phyloP scores from a whole-genome alignment of 2,113 vertebrate species.

The Euleptes europaea region DNA sequence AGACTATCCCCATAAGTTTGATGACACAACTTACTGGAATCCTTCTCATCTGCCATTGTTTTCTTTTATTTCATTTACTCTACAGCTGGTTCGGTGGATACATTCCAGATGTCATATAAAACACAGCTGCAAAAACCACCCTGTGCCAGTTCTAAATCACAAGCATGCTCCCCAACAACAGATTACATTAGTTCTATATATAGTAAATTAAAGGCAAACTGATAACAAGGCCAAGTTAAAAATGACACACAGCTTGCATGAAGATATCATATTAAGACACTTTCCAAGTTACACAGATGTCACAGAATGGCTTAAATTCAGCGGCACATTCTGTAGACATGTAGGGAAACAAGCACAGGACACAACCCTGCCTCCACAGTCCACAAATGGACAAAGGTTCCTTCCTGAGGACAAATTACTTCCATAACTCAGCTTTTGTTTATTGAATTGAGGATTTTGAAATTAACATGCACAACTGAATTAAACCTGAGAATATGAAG shows the following conservation, averaged over 20 bases:
- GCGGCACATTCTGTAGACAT: background rate
- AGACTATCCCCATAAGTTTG: conserved; percentile 40
- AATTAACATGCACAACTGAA: background rate
- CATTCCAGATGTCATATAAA: conserved; percentile 67
- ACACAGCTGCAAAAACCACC: conserved; percentile 58
- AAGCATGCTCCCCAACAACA: conserved; percentile 41
- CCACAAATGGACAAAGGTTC: background rate
- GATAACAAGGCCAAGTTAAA: conserved; percentile 11
- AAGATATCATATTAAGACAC: background rate
- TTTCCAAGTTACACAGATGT: background rate
- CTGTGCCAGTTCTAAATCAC: conserved; percentile 38
- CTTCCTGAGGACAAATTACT: background rate
- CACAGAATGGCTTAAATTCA: background rate
- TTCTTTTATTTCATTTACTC: conserved; percentile 55
- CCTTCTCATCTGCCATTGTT: conserved; percentile 48
- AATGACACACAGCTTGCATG: background rate
- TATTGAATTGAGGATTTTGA: background rate
- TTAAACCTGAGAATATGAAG: background rate
- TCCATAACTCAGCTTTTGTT: background rate
- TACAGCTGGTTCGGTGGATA: conserved; percentile 55
- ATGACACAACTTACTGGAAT: conserved; percentile 56
- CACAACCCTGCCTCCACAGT: background rate
- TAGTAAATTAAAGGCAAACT: conserved; percentile 6
- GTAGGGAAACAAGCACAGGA: background rate
- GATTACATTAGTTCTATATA: conserved; percentile 8